Evolutionary conservation across 2,888 invertebrate genomes (phyloP), one percentile per base, ranked within the genome.

Genomic region (Morpho achilles): DNA sequence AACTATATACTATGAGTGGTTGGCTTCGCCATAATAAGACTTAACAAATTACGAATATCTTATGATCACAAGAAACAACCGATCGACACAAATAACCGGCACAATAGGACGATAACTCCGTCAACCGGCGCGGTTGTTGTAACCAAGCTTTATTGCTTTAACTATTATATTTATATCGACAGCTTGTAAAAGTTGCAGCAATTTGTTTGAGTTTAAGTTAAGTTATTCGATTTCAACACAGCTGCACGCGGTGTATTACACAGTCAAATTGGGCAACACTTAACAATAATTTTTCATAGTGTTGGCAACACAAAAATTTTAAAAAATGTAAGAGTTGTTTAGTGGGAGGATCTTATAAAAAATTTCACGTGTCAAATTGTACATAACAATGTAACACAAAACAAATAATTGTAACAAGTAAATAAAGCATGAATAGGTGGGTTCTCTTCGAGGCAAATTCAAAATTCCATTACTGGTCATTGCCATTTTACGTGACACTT

Each of bases 81-180:
- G 22, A 43, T 9, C 8, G 9, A 7, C 60, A 65, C 68, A 69
- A 67, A 68, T 65, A 69, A 64, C 57, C 50, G 40, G 53, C 51
- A 73, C 73, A 75, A 75, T 75, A 72, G 70, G 69, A 73, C 70
- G 66, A 71, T 72, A 72, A 72, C 68, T 72, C 70, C 69, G 41
- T 71, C 69, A 69, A 59, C 54, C 51, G 50, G 62, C 69, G 66
- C 67, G 66, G 63, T 64, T 66, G 65, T 61, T 57, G 56, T 44
- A 52, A 62, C 59, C 61, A 52, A 51, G 53, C 40, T 54, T 49
- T 54, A 48, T 48, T 41, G 9, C 43, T 48, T 32, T 48, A 54
- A 43, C 42, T 49, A 54, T 48, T 39, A 48, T 48, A 42, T 47
- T 42, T 54, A 54, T 53, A 47, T 42, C 42, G 10, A 42, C 23